These are phyloP conservation scores for Macroglossus sobrinus DNA, from an alignment of 2,113 vertebrate species.

Conservation along the genomic window DNA sequence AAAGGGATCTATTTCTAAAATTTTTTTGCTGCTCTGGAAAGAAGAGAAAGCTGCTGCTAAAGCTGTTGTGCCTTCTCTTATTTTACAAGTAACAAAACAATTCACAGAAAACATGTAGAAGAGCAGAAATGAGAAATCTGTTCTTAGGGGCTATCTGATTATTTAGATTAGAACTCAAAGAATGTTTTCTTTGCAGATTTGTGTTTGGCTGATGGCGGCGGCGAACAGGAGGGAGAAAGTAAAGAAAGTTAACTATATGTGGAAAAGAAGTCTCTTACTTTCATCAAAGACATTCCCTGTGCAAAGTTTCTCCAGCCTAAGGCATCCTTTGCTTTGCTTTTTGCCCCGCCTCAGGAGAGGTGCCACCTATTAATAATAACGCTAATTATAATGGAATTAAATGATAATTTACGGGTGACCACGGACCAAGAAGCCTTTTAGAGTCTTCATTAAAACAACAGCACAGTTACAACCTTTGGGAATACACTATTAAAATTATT, in stretches of 20 bases:
- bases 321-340: constrained; percentile 12
- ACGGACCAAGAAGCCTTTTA: not conserved
- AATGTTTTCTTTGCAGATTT: not conserved
- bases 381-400: constrained; percentile 52
- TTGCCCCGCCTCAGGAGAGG: not conserved
- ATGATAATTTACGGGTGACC: not conserved
- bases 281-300: not conserved
- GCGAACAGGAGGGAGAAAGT: not conserved
- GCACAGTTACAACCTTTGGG: not conserved
- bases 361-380: constrained; percentile 9
- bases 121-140: not conserved
- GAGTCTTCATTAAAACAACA: constrained; percentile 12
- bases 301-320: not conserved
- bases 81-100: not conserved
- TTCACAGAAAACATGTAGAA: not conserved
- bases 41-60: not conserved
- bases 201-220: not conserved
- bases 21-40: not conserved
- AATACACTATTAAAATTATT: not conserved
- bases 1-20: not conserved
- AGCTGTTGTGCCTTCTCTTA: not conserved
- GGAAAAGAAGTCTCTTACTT: not conserved
- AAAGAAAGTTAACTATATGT: not conserved
- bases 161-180: not conserved
- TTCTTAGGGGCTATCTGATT: not conserved